Conservation (phyloP, 2,797 vertebrate genomes). For the Amblyopsis hoosieri region DNA sequence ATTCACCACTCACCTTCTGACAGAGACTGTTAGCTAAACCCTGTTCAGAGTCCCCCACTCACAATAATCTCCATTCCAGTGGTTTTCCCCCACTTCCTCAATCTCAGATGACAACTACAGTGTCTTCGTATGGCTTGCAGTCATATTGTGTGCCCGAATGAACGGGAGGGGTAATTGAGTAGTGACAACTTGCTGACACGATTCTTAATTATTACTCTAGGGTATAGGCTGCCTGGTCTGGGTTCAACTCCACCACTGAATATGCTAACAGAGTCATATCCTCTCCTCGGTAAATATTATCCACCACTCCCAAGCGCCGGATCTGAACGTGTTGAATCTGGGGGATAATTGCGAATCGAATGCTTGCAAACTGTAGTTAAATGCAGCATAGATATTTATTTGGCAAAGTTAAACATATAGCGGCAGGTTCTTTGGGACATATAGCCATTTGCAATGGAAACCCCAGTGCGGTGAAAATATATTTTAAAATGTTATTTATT, state of each 20-base stretch:
- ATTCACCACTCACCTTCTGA: constrained; percentile 79
- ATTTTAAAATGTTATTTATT: too few relatives aligned
- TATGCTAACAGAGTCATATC: constrained; percentile 72
- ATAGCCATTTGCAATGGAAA: background rate
- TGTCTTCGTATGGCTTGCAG: constrained; percentile 71
- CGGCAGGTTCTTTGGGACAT: constrained; percentile 20
- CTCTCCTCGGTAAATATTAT: constrained; percentile 68
- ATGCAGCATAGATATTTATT: constrained; percentile 44
- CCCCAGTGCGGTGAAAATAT: too few relatives aligned
- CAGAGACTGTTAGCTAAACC: constrained; percentile 72
- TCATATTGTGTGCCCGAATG: constrained; percentile 70
- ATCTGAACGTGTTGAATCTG: constrained; percentile 58
- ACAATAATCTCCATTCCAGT: constrained; percentile 78
- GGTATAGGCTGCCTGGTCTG: constrained; percentile 70
- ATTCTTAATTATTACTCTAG: constrained; percentile 83
- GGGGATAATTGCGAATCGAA: constrained; percentile 63
- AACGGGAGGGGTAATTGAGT: constrained; percentile 82
- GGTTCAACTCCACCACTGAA: constrained; percentile 65
- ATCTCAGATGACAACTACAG: constrained; percentile 70
- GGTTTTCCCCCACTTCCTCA: constrained; percentile 70
- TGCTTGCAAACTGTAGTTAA: constrained; percentile 45
- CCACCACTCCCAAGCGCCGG: constrained; percentile 49
- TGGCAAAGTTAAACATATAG: constrained; percentile 38
- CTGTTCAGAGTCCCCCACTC: constrained; percentile 70
- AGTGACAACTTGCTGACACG: constrained; percentile 76